Conservation (phyloP, 1,140 invertebrate genomes). For the Augochlora pura region DNA sequence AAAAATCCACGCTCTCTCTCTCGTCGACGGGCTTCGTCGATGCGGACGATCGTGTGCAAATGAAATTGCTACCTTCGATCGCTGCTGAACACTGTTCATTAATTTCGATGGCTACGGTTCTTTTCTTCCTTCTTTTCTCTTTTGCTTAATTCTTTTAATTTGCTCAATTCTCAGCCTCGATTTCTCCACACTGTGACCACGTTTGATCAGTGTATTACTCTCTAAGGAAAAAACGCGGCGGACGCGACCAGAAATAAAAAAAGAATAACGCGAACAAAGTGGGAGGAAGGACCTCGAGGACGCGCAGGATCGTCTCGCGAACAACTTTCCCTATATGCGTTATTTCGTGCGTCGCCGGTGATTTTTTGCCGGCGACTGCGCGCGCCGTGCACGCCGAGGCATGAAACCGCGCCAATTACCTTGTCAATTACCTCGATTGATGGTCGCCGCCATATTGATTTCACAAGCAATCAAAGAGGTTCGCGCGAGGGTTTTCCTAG, state of each 20-base stretch:
- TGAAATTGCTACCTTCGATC: slow-evolving; percentile 18
- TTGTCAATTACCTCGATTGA: slow-evolving; percentile 70
- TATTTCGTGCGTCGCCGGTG: slow-evolving; percentile 48
- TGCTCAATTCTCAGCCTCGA: too few species aligned
- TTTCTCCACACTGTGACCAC: too few species aligned
- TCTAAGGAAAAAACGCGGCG: neutral
- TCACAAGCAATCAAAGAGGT: slow-evolving; percentile 60
- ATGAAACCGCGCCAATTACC: slow-evolving; percentile 66
- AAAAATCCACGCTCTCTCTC: slow-evolving; percentile 52
- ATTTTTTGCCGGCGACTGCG: slow-evolving; percentile 28
- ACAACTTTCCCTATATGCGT: slow-evolving; percentile 65
- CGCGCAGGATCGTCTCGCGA: slow-evolving; percentile 4
- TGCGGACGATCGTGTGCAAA: neutral
- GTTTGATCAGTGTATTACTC: too few species aligned
- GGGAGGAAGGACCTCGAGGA: neutral
- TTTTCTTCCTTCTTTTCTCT: neutral
- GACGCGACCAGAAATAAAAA: neutral
- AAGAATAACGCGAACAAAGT: neutral
- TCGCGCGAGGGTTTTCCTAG: slow-evolving; percentile 23
- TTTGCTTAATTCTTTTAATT: neutral
- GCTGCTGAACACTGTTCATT: neutral
- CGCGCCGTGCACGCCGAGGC: slow-evolving; percentile 35
- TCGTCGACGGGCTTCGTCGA: neutral
- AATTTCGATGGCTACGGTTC: neutral
- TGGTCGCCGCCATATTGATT: slow-evolving; percentile 66